These are phyloP conservation scores for Trypoxylon attenuatum DNA, from an alignment of 2,888 invertebrate genomes.

Conservation along the genomic window DNA sequence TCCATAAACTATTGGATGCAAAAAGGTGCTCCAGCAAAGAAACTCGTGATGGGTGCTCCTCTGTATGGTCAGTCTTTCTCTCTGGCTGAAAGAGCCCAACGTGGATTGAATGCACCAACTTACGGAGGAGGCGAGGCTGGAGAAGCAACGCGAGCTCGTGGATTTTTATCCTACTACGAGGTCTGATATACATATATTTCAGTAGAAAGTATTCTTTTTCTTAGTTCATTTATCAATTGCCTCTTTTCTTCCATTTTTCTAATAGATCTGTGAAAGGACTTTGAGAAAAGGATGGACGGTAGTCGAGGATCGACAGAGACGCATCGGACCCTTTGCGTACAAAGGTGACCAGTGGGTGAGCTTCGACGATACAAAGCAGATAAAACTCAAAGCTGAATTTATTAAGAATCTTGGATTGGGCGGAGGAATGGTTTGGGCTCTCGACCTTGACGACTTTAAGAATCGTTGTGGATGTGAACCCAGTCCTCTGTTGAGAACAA, in stretches of 20 bases:
- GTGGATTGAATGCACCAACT: constrained; percentile 84
- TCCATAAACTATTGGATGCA: constrained; percentile 91
- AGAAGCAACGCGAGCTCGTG: constrained; percentile 89
- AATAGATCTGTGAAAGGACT: constrained; percentile 87
- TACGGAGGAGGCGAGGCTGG: constrained; percentile 94
- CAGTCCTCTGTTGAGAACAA: constrained; percentile 86
- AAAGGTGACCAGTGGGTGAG: constrained; percentile 93
- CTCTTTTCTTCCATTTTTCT: too few relatives aligned
- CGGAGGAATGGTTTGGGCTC: constrained; percentile 93
- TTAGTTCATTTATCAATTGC: too few relatives aligned
- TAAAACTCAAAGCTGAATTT: constrained; percentile 88
- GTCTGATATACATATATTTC: constrained; percentile 76
- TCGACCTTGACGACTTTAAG: constrained; percentile 91
- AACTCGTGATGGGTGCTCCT: constrained; percentile 90
- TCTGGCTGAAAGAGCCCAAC: constrained; percentile 79
- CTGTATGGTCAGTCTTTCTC: constrained; percentile 94
- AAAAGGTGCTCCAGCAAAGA: constrained; percentile 85
- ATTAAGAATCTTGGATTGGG: constrained; percentile 87
- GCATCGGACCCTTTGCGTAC: constrained; percentile 92
- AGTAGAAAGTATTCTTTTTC: too few relatives aligned
- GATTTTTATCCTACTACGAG: constrained; percentile 92
- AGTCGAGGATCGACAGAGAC: constrained; percentile 84
- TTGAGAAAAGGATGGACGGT: constrained; percentile 86
- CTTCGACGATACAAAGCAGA: constrained; percentile 91
- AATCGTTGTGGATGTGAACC: constrained; percentile 88